Conservation (phyloP, 2,888 invertebrate genomes). For the Sphaerophoria taeniata region DNA sequence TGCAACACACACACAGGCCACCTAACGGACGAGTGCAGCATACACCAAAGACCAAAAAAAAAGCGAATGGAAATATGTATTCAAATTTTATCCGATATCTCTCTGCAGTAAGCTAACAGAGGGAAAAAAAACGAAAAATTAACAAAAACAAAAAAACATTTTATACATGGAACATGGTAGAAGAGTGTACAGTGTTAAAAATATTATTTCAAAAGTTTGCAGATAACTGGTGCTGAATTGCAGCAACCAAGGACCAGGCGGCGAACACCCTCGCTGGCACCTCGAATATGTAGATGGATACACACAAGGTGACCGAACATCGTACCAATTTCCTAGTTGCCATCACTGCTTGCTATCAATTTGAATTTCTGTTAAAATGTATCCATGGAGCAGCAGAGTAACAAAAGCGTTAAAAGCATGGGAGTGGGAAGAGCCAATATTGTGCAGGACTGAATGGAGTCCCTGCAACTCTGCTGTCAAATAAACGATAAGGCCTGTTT, state of each 20-base stretch:
- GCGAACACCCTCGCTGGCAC: background rate
- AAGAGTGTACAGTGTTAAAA: constrained; percentile 31
- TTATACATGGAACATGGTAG: too few species aligned
- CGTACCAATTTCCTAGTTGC: background rate
- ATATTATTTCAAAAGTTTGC: constrained; percentile 47
- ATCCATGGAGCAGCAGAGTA: constrained; percentile 60
- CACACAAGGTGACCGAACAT: too few species aligned
- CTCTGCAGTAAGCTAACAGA: background rate
- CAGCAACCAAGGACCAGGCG: constrained; percentile 26
- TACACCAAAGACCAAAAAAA: background rate
- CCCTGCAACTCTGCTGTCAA: too few species aligned
- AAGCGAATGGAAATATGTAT: background rate
- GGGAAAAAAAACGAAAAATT: background rate
- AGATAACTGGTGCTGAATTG: constrained; percentile 62
- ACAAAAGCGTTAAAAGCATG: constrained; percentile 53
- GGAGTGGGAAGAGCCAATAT: constrained; percentile 13
- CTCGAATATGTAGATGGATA: too few species aligned
- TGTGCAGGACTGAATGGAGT: constrained; percentile 19
- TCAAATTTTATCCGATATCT: constrained; percentile 37
- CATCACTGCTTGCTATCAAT: constrained; percentile 43
- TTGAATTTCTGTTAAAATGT: constrained; percentile 62
- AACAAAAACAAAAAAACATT: background rate
- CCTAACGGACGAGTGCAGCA: too few species aligned
- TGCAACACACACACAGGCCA: constrained; percentile 49
- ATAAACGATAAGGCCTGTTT: too few species aligned